Conservation (phyloP, 2,888 invertebrate genomes). For the Acanthosepion lycidas region DNA sequence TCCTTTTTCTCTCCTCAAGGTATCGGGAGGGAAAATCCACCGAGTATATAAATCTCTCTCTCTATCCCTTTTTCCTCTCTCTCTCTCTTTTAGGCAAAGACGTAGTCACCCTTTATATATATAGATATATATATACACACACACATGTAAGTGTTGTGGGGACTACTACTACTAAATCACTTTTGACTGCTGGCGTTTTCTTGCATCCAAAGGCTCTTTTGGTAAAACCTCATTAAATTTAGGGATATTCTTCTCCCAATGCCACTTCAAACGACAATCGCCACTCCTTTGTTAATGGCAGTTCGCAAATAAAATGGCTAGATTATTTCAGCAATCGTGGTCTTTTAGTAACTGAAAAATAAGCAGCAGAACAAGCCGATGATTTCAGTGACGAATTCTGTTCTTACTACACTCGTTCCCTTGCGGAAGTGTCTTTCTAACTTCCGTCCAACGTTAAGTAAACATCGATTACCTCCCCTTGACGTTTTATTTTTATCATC, state of each 20-base stretch:
- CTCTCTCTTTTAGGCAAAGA: background rate
- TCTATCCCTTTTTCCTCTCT: background rate
- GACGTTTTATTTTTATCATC: background rate
- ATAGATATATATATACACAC: background rate
- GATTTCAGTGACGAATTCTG: background rate
- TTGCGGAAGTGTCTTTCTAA: background rate
- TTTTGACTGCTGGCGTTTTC: constrained; percentile 21
- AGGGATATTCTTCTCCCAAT: background rate
- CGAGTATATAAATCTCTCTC: background rate
- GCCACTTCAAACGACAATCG: background rate
- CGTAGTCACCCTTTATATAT: background rate
- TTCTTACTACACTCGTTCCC: background rate
- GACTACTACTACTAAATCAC: background rate
- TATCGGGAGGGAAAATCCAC: background rate
- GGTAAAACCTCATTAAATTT: background rate
- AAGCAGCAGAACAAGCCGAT: background rate
- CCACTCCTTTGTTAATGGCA: background rate
- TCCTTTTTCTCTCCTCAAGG: background rate
- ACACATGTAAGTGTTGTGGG: background rate
- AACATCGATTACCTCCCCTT: background rate
- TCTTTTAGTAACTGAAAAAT: too few relatives aligned
- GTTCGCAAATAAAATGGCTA: background rate
- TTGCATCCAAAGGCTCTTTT: background rate
- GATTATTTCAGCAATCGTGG: background rate
- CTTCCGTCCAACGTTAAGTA: background rate